phyloP scores from a whole-genome alignment of 37 sponge, comb jelly and placozoan genomes.

The Spongia lamella region DNA sequence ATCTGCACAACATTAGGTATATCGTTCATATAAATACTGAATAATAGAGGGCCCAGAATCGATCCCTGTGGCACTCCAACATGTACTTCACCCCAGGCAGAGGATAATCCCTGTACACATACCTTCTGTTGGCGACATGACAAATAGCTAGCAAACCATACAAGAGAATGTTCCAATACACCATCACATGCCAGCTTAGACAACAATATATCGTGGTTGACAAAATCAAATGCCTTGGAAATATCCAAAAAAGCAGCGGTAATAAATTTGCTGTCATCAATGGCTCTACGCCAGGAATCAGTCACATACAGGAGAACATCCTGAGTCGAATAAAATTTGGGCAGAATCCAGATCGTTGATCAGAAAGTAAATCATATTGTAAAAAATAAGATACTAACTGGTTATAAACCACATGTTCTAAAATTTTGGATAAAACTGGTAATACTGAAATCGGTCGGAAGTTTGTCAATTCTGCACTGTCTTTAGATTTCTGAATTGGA shows the following conservation, averaged over 20 bases:
- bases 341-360: background rate
- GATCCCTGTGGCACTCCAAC: constrained; percentile 45
- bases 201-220: constrained; percentile 25
- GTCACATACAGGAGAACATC: constrained; percentile 23
- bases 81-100: constrained; percentile 8
- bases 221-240: constrained; percentile 36
- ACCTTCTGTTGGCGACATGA: constrained; percentile 18
- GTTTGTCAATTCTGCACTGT: background rate
- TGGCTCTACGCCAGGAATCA: constrained; percentile 35
- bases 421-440: background rate
- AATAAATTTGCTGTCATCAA: constrained; percentile 28
- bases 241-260: constrained; percentile 24
- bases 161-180: background rate
- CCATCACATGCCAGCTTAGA: constrained; percentile 35
- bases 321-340: constrained; percentile 26
- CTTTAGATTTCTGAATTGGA: constrained; percentile 31
- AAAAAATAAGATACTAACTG: background rate
- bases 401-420: background rate
- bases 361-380: background rate
- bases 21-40: constrained; percentile 38
- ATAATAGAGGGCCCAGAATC: constrained; percentile 42
- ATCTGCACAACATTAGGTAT: constrained; percentile 1
- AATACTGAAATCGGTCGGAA: constrained; percentile 10
- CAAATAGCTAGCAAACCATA: constrained; percentile 35
- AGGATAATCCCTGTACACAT: background rate